Percentiles rank a stretch among this genome's conserved stretches.
Conservation (phyloP, 1,140 invertebrate species). For the Pollicipes pollicipes region DNA sequence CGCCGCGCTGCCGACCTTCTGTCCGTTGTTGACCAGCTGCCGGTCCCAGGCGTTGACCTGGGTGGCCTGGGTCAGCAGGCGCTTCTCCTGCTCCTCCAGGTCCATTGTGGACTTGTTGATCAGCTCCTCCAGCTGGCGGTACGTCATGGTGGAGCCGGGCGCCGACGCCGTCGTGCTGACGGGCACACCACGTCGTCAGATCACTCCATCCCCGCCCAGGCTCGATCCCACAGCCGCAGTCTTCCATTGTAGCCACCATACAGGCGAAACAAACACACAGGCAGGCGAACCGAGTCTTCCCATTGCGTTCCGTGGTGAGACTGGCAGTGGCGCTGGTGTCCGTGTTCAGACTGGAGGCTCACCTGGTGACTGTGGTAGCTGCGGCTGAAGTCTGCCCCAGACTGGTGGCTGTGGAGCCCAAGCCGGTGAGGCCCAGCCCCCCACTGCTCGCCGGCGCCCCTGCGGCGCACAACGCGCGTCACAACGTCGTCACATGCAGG, state of each 20-base stretch:
- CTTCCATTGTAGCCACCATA: no score
- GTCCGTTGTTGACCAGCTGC: constrained; percentile 33
- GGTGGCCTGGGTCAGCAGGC: constrained; percentile 81
- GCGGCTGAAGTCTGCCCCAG: background rate
- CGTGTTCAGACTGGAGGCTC: background rate
- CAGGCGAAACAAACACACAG: no score
- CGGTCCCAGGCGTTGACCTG: constrained; percentile 90
- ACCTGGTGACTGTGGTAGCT: background rate
- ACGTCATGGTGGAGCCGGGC: constrained; percentile 43
- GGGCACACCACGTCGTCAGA: no score
- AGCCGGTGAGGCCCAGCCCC: background rate
- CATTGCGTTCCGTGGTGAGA: no score
- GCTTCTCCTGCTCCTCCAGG: constrained; percentile 79
- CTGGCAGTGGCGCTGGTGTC: no score
- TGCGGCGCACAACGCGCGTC: no score
- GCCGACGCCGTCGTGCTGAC: background rate
- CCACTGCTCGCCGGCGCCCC: no score
- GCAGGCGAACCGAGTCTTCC: no score
- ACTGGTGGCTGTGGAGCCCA: background rate
- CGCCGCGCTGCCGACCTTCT: background rate
- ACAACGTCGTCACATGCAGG: no score
- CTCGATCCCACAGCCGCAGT: no score
- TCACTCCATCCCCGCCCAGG: no score
- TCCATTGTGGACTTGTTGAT: constrained; percentile 93
- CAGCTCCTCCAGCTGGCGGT: constrained; percentile 72